These are phyloP conservation scores for Drosophila meridiana DNA, from an alignment of 2,888 invertebrate genomes.

Conservation along the genomic window DNA sequence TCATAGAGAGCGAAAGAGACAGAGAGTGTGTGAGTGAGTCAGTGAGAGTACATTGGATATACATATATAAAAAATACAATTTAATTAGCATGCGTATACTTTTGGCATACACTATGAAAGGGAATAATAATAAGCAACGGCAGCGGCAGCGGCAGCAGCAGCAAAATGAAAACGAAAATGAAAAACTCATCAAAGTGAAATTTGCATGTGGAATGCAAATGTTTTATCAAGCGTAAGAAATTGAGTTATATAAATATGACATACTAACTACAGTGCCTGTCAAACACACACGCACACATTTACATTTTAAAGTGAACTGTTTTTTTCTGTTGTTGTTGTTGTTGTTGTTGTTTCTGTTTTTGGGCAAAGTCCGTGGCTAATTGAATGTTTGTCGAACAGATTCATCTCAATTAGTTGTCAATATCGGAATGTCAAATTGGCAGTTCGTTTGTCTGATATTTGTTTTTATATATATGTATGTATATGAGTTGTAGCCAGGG, in stretches of 20 bases:
- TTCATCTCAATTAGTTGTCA: constrained; percentile 38
- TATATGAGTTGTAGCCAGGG: background rate
- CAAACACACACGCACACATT: background rate
- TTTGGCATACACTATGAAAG: constrained; percentile 39
- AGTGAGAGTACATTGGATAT: constrained; percentile 1
- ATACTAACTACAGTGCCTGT: constrained; percentile 25
- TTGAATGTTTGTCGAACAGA: constrained; percentile 29
- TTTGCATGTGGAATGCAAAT: constrained; percentile 41
- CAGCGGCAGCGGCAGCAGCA: constrained; percentile 13
- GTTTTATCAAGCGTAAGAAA: constrained; percentile 35
- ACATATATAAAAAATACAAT: constrained; percentile 34
- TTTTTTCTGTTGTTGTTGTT: background rate
- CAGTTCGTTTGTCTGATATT: constrained; percentile 7
- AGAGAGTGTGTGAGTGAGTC: background rate
- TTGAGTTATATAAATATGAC: constrained; percentile 30
- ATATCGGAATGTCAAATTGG: constrained; percentile 33
- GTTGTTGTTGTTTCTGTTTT: background rate
- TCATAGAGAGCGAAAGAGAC: constrained; percentile 19
- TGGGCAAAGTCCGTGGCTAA: constrained; percentile 25
- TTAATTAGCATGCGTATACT: constrained; percentile 63
- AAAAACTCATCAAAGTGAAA: constrained; percentile 42
- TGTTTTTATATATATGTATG: too few relatives aligned
- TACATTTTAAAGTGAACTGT: constrained; percentile 9
- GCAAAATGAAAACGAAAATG: constrained; percentile 11
- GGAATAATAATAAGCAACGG: constrained; percentile 29